Evolutionary conservation across 2,888 invertebrate species (phyloP).

Genomic region (Acleris sparsana): DNA sequence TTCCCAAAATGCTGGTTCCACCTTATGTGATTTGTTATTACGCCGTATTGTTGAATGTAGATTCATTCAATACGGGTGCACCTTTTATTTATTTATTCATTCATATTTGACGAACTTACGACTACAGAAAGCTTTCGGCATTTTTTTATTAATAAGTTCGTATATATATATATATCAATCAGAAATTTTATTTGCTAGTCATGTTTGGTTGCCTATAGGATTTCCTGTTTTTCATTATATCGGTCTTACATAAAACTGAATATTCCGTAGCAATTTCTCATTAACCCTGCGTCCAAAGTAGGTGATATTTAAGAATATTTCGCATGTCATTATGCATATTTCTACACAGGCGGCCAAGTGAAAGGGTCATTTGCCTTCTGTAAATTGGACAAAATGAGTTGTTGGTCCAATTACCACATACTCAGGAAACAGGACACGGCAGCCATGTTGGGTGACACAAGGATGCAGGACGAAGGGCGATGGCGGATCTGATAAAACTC

Average conservation of each 20-base stretch:
- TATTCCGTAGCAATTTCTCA: conserved; percentile 11
- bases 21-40: no score
- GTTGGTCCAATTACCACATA: conserved; percentile 33
- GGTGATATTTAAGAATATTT: conserved; percentile 39
- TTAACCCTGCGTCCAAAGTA: conserved; percentile 23
- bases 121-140: no score
- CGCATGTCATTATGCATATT: conserved; percentile 39
- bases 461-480: conserved; percentile 44
- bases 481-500: conserved; percentile 13
- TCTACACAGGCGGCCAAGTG: conserved; percentile 45
- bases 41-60: no score
- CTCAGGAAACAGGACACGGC: conserved; percentile 29
- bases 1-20: no score
- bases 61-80: no score
- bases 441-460: conserved; percentile 23
- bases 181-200: no score
- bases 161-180: no score
- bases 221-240: no score
- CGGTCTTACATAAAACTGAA: background rate
- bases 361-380: conserved; percentile 51
- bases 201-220: no score
- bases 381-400: conserved; percentile 44
- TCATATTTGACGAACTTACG: no score
- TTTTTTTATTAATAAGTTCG: no score
- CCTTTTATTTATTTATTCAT: no score